Evolutionary conservation across 2,113 vertebrate genomes (phyloP), one percentile per base, ranked within the genome.

Genomic region (Tonatia bakeri): DNA sequence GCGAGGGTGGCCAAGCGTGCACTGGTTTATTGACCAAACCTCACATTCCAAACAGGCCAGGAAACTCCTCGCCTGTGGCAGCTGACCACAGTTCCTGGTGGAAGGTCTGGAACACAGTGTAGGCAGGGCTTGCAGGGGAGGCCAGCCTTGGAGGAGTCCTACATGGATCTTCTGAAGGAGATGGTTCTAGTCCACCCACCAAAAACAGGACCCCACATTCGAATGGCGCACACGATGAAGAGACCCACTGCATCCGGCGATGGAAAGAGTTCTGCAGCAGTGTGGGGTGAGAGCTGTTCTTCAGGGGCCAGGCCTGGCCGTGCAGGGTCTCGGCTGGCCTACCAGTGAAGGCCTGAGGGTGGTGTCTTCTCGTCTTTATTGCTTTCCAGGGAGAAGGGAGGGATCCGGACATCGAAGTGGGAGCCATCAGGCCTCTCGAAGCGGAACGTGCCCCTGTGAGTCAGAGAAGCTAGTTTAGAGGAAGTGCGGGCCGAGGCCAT

Each of bases 331-430:
- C 61, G 47, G 81, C 88, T 95, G 79, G 94, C 94, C 98, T 99
- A 99, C 99, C 99, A 99, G 90, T 99, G 99, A 98, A 99, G 99
- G 95, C 99, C 99, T 76, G 99, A 99, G 73, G 99, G 99, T 95
- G 99, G 99, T 17, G 99, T 99, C 98, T 99, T 99, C 98, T 99
- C 99, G 0, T 99, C 99, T 98, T 99, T 99, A 98, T 99, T 99
- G 99, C 99, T 99, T 98, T 99, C 99, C 98, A 99, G 98, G 81
- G 99, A 99, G 98, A 99, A 99, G 24, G 99, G 99, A 83, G 99
- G 99, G 98, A 99, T 99, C 98, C 99, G 99, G 94, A 99, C 99
- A 50, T 99, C 99, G 45, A 99, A 99, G 98, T 99, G 99, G 98
- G 99, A 99, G 86, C 99, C 99, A 61, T 99, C 99, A 0, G 99